These are phyloP conservation scores for Lycaon pictus DNA, from an alignment of 2,113 vertebrate genomes.

Conservation along the genomic window DNA sequence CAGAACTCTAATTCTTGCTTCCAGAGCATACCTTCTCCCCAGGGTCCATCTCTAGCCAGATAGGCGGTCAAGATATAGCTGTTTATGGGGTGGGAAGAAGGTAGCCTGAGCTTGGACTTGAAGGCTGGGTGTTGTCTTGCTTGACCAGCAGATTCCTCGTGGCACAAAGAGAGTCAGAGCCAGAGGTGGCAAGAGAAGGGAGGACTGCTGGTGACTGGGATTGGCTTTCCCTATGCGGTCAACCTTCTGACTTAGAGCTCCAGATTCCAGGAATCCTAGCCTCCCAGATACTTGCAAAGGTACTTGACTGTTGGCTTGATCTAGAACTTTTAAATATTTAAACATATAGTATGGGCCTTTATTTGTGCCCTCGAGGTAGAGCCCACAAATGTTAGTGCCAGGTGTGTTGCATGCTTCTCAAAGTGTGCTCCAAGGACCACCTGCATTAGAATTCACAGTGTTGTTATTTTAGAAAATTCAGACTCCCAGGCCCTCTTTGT, in stretches of 20 bases:
- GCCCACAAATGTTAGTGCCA: not conserved
- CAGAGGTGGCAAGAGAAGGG: too few species aligned
- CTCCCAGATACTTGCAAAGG: not conserved
- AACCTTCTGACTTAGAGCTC: not conserved
- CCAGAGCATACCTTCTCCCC: not conserved
- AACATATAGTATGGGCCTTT: not conserved
- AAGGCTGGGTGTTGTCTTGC: not conserved
- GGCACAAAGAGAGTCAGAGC: not conserved
- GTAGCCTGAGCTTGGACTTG: not conserved
- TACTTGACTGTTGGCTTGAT: not conserved
- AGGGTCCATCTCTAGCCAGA: not conserved
- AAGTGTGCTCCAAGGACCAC: not conserved
- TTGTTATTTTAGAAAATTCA: not conserved
- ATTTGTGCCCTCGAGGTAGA: not conserved
- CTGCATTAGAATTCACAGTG: not conserved
- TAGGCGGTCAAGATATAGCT: not conserved
- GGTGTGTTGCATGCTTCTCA: not conserved
- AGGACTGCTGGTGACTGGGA: accelerated
- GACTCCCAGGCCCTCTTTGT: not conserved
- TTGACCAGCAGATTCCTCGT: not conserved
- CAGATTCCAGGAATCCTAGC: too few species aligned
- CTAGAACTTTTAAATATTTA: not conserved
- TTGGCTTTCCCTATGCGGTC: accelerated
- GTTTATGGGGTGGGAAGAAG: not conserved
- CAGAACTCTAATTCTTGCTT: not conserved